phyloP scores from a whole-genome alignment of 1,140 invertebrate species.

The Bombus difficillimus region DNA sequence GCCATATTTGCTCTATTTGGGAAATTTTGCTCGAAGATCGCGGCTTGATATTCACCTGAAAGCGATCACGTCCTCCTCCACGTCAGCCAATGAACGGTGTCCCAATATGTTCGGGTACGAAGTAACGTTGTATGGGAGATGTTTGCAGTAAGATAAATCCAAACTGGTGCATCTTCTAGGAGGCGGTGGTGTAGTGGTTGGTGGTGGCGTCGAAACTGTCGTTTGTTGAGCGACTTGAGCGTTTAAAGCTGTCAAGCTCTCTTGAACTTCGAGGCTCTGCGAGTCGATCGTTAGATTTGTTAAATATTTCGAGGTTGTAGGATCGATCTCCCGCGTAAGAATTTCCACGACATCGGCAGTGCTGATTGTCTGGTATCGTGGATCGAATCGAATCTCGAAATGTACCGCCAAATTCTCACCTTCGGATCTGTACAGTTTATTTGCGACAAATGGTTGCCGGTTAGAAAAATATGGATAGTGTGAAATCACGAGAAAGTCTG shows the following conservation, averaged over 20 bases:
- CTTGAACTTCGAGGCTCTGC: constrained; percentile 86
- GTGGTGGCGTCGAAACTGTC: constrained; percentile 83
- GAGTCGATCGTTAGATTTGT: constrained; percentile 86
- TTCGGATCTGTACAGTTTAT: constrained; percentile 82
- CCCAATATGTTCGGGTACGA: constrained; percentile 92
- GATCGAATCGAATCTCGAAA: constrained; percentile 89
- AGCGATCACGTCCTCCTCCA: constrained; percentile 90
- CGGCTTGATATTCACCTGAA: constrained; percentile 83
- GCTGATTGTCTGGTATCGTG: constrained; percentile 82
- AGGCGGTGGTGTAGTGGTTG: constrained; percentile 82
- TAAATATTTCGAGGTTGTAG: constrained; percentile 83
- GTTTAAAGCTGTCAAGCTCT: constrained; percentile 83
- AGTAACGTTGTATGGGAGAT: constrained; percentile 90
- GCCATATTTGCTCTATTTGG: no score
- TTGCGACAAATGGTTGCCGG: not conserved
- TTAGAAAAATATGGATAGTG: constrained; percentile 20
- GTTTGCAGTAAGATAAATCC: constrained; percentile 88
- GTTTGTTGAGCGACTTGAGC: constrained; percentile 83
- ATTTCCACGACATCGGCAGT: constrained; percentile 84
- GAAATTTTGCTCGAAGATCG: not conserved
- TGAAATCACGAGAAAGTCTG: constrained; percentile 53
- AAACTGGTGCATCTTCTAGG: constrained; percentile 87
- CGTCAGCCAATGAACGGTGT: constrained; percentile 86
- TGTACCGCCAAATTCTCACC: constrained; percentile 87
- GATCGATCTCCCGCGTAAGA: constrained; percentile 83